Percentiles rank a stretch among this genome's conserved stretches.
phyloP scores from a whole-genome alignment of 2,113 vertebrate species.

The Tupaia tana region DNA sequence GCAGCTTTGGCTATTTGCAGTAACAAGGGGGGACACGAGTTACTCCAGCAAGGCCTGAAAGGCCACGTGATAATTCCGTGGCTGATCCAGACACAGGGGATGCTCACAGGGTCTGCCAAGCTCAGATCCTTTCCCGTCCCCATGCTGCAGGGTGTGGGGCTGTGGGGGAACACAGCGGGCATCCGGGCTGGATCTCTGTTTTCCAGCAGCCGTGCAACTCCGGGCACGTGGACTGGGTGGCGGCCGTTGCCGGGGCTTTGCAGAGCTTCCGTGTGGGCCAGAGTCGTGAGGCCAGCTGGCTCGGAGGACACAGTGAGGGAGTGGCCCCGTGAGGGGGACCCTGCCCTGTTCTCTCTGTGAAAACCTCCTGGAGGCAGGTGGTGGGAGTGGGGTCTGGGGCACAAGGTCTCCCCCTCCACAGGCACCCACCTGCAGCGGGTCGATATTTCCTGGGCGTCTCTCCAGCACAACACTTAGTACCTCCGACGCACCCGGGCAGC shows the following conservation, averaged over 20 bases:
- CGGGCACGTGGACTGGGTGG: not conserved
- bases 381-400: not conserved
- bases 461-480: constrained; percentile 59
- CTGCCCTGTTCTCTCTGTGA: rapidly evolving
- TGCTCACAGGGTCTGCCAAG: rapidly evolving
- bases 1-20: rapidly evolving
- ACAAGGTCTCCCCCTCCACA: rapidly evolving
- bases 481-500: not conserved
- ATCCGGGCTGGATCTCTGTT: too few species aligned
- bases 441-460: not conserved
- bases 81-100: rapidly evolving
- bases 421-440: not conserved
- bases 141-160: too few species aligned
- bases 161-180: too few species aligned
- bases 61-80: rapidly evolving
- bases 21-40: rapidly evolving
- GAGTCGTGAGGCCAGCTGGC: rapidly evolving
- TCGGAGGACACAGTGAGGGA: rapidly evolving
- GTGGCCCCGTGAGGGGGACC: rapidly evolving
- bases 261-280: rapidly evolving
- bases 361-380: too few species aligned
- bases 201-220: rapidly evolving
- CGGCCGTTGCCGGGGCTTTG: rapidly evolving
- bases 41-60: rapidly evolving
- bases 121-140: too few species aligned